Evolutionary conservation across 2,113 vertebrate species (phyloP).

Genomic region (Antechinus stuartii): DNA sequence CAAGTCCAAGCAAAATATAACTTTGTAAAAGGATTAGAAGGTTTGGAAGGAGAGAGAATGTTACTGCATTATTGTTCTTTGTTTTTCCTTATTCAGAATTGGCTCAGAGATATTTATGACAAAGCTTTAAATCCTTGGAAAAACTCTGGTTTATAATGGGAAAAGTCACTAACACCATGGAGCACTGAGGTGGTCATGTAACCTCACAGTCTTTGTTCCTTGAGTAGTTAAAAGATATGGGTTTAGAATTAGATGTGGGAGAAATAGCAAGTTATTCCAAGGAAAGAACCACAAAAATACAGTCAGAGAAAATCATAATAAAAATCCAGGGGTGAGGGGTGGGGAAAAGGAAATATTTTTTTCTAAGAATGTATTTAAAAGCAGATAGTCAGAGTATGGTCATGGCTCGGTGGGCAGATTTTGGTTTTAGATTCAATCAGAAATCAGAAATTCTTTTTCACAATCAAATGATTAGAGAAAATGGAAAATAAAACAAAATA

Average conservation of each 20-base stretch:
- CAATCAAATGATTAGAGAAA: conserved; percentile 39
- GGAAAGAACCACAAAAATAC: not conserved
- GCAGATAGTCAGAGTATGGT: not conserved
- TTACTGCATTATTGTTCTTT: not conserved
- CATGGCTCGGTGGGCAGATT: not conserved
- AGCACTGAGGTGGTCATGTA: not conserved
- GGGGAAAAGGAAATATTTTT: not conserved
- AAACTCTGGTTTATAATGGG: not conserved
- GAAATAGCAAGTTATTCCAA: conserved; percentile 7
- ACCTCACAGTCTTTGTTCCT: not conserved
- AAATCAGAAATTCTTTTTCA: not conserved
- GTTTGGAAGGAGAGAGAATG: not conserved
- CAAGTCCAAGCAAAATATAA: not conserved
- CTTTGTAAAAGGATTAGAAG: not conserved
- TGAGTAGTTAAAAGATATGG: not conserved
- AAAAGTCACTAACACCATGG: not conserved
- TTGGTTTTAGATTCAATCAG: not conserved
- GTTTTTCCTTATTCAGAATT: not conserved
- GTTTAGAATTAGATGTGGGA: conserved; percentile 39
- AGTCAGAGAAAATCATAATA: conserved; percentile 26
- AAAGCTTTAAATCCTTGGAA: conserved; percentile 22
- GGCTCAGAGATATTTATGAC: not conserved
- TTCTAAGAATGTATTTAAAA: conserved; percentile 27
- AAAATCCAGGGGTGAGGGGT: not conserved
- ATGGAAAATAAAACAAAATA: not conserved